Base-by-base conservation (phyloP, 1,140 invertebrate species). In the Drosophila truncata region DNA sequence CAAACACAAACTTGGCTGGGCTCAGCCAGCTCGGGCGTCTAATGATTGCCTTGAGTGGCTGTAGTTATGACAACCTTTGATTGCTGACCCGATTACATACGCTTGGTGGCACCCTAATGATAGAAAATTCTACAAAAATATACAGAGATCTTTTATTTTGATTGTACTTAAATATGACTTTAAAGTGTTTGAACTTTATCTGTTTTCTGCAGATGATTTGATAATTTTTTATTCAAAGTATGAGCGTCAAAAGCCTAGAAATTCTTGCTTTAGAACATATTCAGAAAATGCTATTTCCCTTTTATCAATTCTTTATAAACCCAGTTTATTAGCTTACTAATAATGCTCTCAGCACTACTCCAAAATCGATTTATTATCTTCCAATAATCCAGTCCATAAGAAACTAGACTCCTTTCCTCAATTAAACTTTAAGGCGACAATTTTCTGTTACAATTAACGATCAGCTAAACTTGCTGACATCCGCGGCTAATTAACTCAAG, bases 11-110 rank as follows among this genome's bases (percentile, higher is more conserved):
- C 61, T 47, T 18, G 66, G 39, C 62, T 46, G 16, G 52, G 44
- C 66, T 29, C 66, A n/a, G 25, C 14, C 62, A 59, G 33, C 63
- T 20, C 18, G 50, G 35, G 23, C 27, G 44, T 59, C 69, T 33
- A 49, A 59, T 70, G 29, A 72, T 50, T 72, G 69, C 47, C 66
- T 71, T 29, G 52, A 42, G 35, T 58, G 33, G 10, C 47, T 10
- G 65, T 33, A 33, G 66, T 42, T 72, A 72, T 60, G 67, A 46
- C 35, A 72, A 72, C 69, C 66, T 72, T 71, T 72, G 69, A 72
- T 60, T 59, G 66, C 52, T 72, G 66, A 71, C 50, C 70, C 35
- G 47, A 25, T 72, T 73, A 27, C 31, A 23, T 5, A 44, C 11
- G 41, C 33, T 35, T 49, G 64, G 20, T 63, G 61, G 33, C 20